Percentiles rank a stretch among this genome's conserved stretches.
Evolutionary conservation across 2,888 invertebrate genomes (phyloP).

Genomic region (Ormyrus thymus): DNA sequence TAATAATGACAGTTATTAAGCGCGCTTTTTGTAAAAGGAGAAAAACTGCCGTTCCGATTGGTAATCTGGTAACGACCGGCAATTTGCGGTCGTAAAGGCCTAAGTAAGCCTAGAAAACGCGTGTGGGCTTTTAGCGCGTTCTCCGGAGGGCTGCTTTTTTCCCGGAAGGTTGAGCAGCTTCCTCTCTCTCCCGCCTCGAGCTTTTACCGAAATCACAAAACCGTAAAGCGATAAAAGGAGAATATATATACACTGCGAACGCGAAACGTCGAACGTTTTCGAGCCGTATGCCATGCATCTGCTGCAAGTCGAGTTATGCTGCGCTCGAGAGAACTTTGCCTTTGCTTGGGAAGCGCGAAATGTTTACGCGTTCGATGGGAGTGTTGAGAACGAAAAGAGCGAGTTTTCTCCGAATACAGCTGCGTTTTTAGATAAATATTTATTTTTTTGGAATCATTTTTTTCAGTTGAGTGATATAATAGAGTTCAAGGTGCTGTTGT

Average conservation of each 20-base stretch:
- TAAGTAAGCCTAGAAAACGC: constrained; percentile 5
- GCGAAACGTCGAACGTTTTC: not conserved
- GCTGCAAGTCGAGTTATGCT: not conserved
- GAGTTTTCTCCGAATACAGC: too few species aligned
- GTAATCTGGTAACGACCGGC: constrained; percentile 11
- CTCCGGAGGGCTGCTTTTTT: not conserved
- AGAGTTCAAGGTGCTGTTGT: too few species aligned
- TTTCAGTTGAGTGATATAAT: too few species aligned
- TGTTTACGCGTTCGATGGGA: not conserved
- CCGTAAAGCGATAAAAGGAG: not conserved
- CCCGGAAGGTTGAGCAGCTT: constrained; percentile 12
- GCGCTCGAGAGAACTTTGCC: not conserved
- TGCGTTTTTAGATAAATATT: too few species aligned
- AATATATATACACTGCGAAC: not conserved
- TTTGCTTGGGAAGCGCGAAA: constrained; percentile 10
- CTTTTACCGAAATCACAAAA: constrained; percentile 1
- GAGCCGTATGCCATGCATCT: not conserved
- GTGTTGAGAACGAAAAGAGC: too few species aligned
- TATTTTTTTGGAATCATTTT: too few species aligned
- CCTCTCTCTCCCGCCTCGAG: not conserved
- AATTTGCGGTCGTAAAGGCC: constrained; percentile 36
- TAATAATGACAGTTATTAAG: not conserved
- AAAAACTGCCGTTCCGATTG: not conserved
- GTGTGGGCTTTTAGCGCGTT: constrained; percentile 12
- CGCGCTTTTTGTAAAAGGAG: not conserved